Conservation (phyloP, 2,113 vertebrate species). For the Caretta caretta region DNA sequence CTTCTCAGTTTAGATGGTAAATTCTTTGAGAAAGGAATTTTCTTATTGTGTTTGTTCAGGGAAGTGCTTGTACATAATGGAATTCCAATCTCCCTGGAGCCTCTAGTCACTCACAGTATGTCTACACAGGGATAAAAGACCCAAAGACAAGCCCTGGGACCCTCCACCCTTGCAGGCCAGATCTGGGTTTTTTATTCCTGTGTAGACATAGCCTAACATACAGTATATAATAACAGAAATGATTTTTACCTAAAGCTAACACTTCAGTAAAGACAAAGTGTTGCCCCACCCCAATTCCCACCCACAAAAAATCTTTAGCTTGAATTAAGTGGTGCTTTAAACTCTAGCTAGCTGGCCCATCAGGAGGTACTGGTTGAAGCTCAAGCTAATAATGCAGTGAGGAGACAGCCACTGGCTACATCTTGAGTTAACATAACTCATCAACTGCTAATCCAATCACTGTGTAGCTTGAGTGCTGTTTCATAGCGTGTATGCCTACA, state of each 20-base stretch:
- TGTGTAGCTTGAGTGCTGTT: not conserved
- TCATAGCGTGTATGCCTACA: not conserved
- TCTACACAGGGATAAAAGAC: accelerated
- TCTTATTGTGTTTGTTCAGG: not conserved
- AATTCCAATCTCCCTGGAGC: not conserved
- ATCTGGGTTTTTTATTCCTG: not conserved
- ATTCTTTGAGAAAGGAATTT: not conserved
- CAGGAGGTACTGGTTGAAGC: not conserved
- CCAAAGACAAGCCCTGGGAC: not conserved
- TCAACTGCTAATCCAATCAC: not conserved
- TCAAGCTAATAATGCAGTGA: not conserved
- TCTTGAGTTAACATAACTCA: not conserved
- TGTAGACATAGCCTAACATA: not conserved
- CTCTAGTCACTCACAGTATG: not conserved
- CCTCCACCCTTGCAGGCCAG: not conserved
- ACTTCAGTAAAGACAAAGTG: not conserved
- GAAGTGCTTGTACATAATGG: not conserved
- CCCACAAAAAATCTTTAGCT: not conserved
- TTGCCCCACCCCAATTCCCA: not conserved
- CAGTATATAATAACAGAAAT: not conserved
- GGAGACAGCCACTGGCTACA: not conserved
- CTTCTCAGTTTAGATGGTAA: not conserved
- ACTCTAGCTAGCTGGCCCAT: not conserved
- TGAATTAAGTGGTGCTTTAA: not conserved
- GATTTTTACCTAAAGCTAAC: too few species aligned